Percentiles rank a stretch among this genome's conserved stretches.
Evolutionary conservation across 2,113 vertebrate species (phyloP).

Genomic region (Macroglossus sobrinus): DNA sequence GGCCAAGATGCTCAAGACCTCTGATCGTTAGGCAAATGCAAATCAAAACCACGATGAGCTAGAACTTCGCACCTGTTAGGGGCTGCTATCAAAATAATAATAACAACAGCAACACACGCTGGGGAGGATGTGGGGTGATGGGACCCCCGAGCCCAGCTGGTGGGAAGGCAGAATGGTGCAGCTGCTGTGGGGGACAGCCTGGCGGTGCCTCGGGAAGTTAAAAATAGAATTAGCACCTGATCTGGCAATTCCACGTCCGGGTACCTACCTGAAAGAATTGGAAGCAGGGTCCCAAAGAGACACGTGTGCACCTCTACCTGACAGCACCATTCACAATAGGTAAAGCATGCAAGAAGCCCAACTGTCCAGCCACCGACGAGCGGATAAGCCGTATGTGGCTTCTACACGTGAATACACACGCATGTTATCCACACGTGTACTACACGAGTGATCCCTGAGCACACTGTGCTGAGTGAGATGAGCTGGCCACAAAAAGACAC

Average conservation of each 20-base stretch:
- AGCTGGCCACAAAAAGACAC: not conserved
- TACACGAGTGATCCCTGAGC: not conserved
- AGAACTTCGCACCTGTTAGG: not conserved
- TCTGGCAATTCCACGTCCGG: not conserved
- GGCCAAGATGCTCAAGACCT: not conserved
- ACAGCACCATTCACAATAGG: not conserved
- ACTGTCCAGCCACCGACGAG: no score
- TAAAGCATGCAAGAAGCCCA: not conserved
- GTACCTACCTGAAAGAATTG: not conserved
- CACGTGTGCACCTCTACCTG: accelerated
- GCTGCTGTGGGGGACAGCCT: not conserved
- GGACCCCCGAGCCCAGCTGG: not conserved
- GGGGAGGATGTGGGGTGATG: not conserved
- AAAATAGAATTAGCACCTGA: not conserved
- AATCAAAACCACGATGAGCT: not conserved
- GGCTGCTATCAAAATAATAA: not conserved
- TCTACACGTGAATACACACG: not conserved
- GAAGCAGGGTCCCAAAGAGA: not conserved
- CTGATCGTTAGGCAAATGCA: not conserved
- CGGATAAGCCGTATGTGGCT: not conserved
- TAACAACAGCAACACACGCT: not conserved
- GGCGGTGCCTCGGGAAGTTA: not conserved
- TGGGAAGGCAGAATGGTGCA: not conserved
- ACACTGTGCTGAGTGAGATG: not conserved
- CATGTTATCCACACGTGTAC: not conserved